Base-by-base conservation (phyloP, 2,888 invertebrate species). In the Chalcosyrphus nemorum region DNA sequence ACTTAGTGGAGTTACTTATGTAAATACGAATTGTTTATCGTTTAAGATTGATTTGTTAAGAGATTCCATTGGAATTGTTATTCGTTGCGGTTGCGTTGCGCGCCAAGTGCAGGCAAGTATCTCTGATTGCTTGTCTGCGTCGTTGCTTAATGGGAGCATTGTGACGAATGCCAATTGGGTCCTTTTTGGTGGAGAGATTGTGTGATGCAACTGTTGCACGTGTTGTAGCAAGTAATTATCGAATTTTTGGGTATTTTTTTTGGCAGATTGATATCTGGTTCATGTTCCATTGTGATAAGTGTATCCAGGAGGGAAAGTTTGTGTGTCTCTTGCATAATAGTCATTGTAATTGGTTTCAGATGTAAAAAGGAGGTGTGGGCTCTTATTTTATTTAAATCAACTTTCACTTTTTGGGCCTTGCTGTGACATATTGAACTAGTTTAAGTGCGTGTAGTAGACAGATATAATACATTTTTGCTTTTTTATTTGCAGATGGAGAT, bases 401-500 rank as follows among this genome's bases (percentile, higher is more conserved):
- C 82, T 82, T 82, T 82, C 72, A 56, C 82, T 82, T 82, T 66
- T n/a, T 59, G 17, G 5, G 6, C 32, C 2, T 1, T 19, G 27
- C 9, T 9, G 32, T 38, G 47, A 19, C 21, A 75, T 27, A 13
- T 56, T 76, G 21, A 71, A 81, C 52, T 52, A 68, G 43, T 54
- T 77, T 56, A 13, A 47, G 2, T 32, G n/a, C 6, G n/a, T 2
- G 2, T 38, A 5, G 13, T 38, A 13, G 1, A 13, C 4, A 70
- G n/a, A 38, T 24, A 15, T 41, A 2, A 5, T 24, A 24, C n/a
- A 24, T 27, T 32, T 19, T 38, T 63, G n/a, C n/a, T n/a, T 47
- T 68, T 61, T 80, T 84, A 19, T 38, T 80, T 87, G 38, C 91
- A 93, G 93, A 90, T 90, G 86, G 86, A 87, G 91, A 56, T 90